Percentiles rank a stretch among this genome's conserved stretches.
These are phyloP conservation scores for Sinocyclocheilus rhinocerous DNA, from an alignment of 2,113 vertebrate species.

Conservation along the genomic window DNA sequence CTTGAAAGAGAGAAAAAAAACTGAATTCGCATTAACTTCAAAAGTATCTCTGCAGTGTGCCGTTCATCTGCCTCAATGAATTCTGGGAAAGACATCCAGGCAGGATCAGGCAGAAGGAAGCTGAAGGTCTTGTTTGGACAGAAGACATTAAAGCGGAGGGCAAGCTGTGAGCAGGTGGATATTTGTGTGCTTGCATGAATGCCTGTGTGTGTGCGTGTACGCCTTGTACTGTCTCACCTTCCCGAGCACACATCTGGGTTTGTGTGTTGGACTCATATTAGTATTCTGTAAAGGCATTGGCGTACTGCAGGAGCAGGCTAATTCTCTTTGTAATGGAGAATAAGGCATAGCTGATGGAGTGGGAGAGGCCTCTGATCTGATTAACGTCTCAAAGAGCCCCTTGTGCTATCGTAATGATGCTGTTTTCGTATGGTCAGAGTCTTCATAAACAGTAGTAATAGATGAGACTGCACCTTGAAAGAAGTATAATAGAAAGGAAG, in stretches of 20 bases:
- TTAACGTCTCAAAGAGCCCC: conserved; percentile 51
- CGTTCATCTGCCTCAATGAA: conserved; percentile 23
- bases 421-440: conserved; percentile 45
- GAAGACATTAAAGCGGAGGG: not conserved
- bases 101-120: conserved; percentile 52
- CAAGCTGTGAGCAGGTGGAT: conserved; percentile 37
- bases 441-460: conserved; percentile 30
- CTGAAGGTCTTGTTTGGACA: conserved; percentile 57
- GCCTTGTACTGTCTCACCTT: conserved; percentile 27
- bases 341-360: conserved; percentile 65
- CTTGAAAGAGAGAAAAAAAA: not conserved
- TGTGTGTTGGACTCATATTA: conserved; percentile 64
- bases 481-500: not conserved
- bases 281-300: conserved; percentile 68
- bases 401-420: conserved; percentile 46
- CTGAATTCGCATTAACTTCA: not conserved
- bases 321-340: conserved; percentile 64
- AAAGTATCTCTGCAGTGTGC: conserved; percentile 1
- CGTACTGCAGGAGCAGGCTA: conserved; percentile 55
- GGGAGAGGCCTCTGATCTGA: conserved; percentile 58
- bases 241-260: conserved; percentile 63
- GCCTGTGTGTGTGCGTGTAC: conserved; percentile 51
- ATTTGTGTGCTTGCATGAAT: conserved; percentile 46
- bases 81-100: conserved; percentile 15
- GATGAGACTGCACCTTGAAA: conserved; percentile 25